Percentiles rank a stretch among this genome's conserved stretches.
These are phyloP conservation scores for Myrmecophaga tridactyla DNA, from an alignment of 2,113 vertebrate species.

Conservation along the genomic window DNA sequence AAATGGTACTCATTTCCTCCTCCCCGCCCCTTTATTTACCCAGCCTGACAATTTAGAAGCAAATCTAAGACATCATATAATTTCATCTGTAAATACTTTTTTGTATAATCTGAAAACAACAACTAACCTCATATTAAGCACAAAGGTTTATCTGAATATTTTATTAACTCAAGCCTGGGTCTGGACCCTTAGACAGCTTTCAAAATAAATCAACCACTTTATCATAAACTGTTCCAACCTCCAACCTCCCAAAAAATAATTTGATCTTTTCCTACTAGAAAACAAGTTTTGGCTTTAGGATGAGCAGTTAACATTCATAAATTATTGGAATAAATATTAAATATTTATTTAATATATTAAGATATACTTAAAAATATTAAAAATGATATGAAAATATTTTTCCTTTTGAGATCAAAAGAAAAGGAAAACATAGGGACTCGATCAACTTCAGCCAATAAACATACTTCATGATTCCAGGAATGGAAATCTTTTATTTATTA, in stretches of 20 bases:
- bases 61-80: constrained; percentile 16
- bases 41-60: not conserved
- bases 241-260: constrained; percentile 18
- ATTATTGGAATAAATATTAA: not conserved
- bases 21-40: not conserved
- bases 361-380: not conserved
- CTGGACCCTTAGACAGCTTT: not conserved
- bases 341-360: no score
- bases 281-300: not conserved
- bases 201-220: constrained; percentile 29
- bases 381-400: not conserved
- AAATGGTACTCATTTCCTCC: not conserved
- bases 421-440: not conserved
- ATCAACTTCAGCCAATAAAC: not conserved
- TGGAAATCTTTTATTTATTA: not conserved
- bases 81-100: constrained; percentile 28
- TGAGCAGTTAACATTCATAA: constrained; percentile 19
- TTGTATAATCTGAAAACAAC: not conserved
- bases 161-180: not conserved
- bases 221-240: not conserved
- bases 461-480: not conserved
- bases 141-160: not conserved
- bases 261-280: not conserved
- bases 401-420: not conserved
- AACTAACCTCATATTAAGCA: not conserved